phyloP scores from a whole-genome alignment of 2,888 invertebrate genomes.

The Nineta flava region DNA sequence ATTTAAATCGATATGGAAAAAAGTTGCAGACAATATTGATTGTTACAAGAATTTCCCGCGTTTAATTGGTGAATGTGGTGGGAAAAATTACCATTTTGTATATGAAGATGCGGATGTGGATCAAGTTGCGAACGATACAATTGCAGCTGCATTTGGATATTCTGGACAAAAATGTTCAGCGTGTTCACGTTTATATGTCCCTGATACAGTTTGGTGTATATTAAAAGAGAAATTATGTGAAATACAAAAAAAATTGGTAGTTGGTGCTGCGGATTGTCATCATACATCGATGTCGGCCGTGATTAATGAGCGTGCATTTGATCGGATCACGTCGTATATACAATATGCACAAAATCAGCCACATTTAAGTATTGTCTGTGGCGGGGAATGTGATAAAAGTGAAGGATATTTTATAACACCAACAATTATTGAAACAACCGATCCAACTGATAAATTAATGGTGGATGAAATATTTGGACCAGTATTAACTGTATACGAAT shows the following conservation, averaged over 20 bases:
- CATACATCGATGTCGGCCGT: conserved; percentile 82
- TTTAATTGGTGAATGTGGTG: conserved; percentile 92
- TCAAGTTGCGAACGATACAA: conserved; percentile 67
- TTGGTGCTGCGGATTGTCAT: conserved; percentile 74
- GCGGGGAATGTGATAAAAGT: conserved; percentile 75
- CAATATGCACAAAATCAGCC: conserved; percentile 65
- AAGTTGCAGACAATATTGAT: conserved; percentile 76
- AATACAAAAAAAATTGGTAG: conserved; percentile 55
- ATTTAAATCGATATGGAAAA: conserved; percentile 83
- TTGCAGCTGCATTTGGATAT: conserved; percentile 89
- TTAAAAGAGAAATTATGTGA: conserved; percentile 56
- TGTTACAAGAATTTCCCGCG: conserved; percentile 82
- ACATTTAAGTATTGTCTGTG: conserved; percentile 65
- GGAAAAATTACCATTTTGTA: conserved; percentile 97
- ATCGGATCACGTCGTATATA: conserved; percentile 74
- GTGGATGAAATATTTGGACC: conserved; percentile 97
- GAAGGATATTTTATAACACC: conserved; percentile 89
- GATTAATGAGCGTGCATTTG: conserved; percentile 87
- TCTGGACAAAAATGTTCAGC: conserved; percentile 98
- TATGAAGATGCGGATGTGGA: conserved; percentile 79
- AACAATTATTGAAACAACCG: conserved; percentile 72
- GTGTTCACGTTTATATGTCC: conserved; percentile 92
- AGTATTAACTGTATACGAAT: conserved; percentile 74
- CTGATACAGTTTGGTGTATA: conserved; percentile 70
- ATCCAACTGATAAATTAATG: conserved; percentile 79